Base-by-base conservation (phyloP, 2,113 vertebrate genomes). In the Eonycteris spelaea region DNA sequence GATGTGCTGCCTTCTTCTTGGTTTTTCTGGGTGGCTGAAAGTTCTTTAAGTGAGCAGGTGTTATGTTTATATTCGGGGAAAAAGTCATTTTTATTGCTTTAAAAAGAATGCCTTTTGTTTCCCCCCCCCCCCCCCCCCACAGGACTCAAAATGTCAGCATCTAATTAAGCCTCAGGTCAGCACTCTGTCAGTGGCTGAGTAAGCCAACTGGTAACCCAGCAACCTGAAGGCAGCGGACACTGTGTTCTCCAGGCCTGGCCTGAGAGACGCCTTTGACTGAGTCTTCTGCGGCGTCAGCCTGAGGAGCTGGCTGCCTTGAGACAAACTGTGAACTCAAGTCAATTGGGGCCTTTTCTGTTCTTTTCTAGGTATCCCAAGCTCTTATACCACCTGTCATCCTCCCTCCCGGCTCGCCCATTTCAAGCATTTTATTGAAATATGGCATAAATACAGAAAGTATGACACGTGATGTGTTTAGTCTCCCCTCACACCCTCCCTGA, bases 201-300 rank as follows among this genome's bases (percentile, higher is more conserved):
- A 26, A 75, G 35, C 18, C 0, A 21, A 40, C 53, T 13, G 2
- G 87, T 95, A n/a, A 83, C 96, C 92, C n/a, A 38, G 96, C 92
- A 97, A 96, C 97, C 7, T 14, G 19, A 89, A 86, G 26, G 86
- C 92, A 8, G 24, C 0, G 63, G n/a, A 79, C 78, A n/a, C 48
- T 0, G 18, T 78, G 91, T 92, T 68, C 95, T 84, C 83, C 14
- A 21, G 77, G 61, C 6, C 83, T 9, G 22, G 86, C 48, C 63
- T 19, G 0, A 63, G 71, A 48, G 84, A 71, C 0, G 0, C 38
- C 14, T 10, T 93, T 94, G 96, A 89, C 89, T 5, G 2, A 21
- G 18, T 5, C 35, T 78, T 8, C 75, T 1, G 0, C 2, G 51
- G 28, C 38, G 28, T 26, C 30, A 21, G 38, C 3, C 77, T 40